Conservation (phyloP, 2,888 invertebrate species). For the Halocaridina rubra region DNA sequence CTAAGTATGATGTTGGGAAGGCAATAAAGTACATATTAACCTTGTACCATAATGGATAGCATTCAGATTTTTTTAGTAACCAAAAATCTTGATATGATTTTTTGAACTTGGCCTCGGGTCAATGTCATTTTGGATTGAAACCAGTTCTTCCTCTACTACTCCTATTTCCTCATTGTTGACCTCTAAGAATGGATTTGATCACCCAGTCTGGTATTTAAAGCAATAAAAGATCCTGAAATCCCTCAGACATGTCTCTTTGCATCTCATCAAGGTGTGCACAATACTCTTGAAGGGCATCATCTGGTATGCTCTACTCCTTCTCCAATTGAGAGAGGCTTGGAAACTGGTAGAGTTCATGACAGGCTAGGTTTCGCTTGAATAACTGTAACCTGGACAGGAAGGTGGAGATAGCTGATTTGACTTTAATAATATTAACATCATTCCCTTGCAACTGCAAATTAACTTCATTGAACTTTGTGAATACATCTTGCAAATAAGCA, state of each 20-base stretch:
- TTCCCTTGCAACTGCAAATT: slow-evolving; percentile 29
- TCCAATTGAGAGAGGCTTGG: slow-evolving; percentile 53
- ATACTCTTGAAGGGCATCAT: slow-evolving; percentile 47
- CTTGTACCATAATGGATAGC: slow-evolving; percentile 37
- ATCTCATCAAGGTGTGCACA: slow-evolving; percentile 11
- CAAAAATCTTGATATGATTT: slow-evolving; percentile 34
- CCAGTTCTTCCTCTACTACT: slow-evolving; percentile 18
- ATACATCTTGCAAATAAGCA: slow-evolving; percentile 59
- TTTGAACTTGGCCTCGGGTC: background rate
- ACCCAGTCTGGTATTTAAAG: slow-evolving; percentile 6
- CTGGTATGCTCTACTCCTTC: slow-evolving; percentile 25
- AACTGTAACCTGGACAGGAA: slow-evolving; percentile 53
- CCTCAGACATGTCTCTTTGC: slow-evolving; percentile 21
- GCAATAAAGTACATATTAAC: slow-evolving; percentile 41
- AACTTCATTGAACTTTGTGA: too few species aligned
- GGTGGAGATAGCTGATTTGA: slow-evolving; percentile 56
- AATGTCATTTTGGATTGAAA: background rate
- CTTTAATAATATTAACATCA: slow-evolving; percentile 28
- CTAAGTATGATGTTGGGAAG: slow-evolving; percentile 32
- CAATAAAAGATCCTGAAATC: slow-evolving; percentile 1
- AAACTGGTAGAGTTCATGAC: too few species aligned
- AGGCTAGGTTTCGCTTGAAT: slow-evolving; percentile 53
- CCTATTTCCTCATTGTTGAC: slow-evolving; percentile 9
- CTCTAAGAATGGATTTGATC: background rate
- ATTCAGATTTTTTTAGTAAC: too few species aligned